Conservation (phyloP, 2,888 invertebrate genomes). For the Eupithecia tripunctaria region DNA sequence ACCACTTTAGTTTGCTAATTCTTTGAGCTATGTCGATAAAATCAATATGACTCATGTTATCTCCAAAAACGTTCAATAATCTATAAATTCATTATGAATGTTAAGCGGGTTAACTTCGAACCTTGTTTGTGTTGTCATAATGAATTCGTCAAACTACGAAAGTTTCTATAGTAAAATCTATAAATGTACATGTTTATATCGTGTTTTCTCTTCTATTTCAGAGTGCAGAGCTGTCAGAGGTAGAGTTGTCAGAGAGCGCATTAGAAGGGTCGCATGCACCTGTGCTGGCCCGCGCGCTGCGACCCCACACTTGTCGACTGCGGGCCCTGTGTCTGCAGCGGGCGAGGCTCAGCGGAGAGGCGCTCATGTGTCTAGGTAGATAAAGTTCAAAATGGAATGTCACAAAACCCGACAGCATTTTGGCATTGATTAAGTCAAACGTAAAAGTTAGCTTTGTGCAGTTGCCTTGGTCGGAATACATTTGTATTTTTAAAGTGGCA, state of each 20-base stretch:
- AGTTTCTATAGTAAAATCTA: not conserved
- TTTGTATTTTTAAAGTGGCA: too few species aligned
- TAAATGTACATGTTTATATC: not conserved
- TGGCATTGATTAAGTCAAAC: too few species aligned
- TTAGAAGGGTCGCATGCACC: constrained; percentile 89
- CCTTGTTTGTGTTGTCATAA: too few species aligned
- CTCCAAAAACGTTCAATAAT: not conserved
- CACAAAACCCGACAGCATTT: not conserved
- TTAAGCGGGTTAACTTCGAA: too few species aligned
- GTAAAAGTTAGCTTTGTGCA: too few species aligned
- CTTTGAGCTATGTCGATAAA: too few species aligned
- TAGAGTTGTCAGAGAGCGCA: constrained; percentile 86
- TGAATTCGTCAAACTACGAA: too few species aligned
- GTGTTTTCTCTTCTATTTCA: constrained; percentile 55
- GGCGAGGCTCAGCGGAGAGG: constrained; percentile 89
- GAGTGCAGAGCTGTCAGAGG: constrained; percentile 88
- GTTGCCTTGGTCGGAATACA: too few species aligned
- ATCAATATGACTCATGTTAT: not conserved
- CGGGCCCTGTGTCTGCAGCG: constrained; percentile 91
- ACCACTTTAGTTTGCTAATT: too few species aligned
- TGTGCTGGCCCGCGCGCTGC: constrained; percentile 89
- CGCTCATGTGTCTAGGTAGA: constrained; percentile 89
- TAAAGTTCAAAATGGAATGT: not conserved
- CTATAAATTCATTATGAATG: too few species aligned
- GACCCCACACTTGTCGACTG: constrained; percentile 87